These are phyloP conservation scores for Tricholauxania praeusta DNA, from an alignment of 2,888 invertebrate genomes.

Conservation along the genomic window DNA sequence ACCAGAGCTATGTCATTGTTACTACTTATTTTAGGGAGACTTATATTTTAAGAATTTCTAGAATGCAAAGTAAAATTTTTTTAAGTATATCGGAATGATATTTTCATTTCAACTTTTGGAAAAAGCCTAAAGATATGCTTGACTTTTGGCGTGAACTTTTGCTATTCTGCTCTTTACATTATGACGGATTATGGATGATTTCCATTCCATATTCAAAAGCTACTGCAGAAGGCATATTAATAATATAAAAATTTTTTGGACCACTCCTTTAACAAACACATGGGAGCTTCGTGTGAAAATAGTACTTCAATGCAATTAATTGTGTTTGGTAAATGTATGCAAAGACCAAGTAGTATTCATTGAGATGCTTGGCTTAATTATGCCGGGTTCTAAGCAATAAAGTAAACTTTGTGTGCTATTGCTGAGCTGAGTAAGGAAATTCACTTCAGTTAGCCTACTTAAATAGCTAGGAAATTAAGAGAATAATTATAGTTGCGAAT, in stretches of 20 bases:
- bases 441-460: too few relatives aligned
- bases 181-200: too few relatives aligned
- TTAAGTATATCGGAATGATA: not conserved
- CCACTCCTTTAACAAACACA: not conserved
- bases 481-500: too few relatives aligned
- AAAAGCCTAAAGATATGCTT: not conserved
- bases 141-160: not conserved
- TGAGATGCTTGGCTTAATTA: conserved; percentile 22
- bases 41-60: not conserved
- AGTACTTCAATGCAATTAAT: conserved; percentile 20
- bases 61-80: not conserved
- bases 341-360: not conserved
- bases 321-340: conserved; percentile 4
- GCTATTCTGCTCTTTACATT: too few relatives aligned
- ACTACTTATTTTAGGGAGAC: not conserved
- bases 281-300: not conserved
- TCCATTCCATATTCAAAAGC: too few relatives aligned
- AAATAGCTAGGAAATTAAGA: too few relatives aligned
- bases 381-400: not conserved
- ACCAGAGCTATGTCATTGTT: conserved; percentile 25
- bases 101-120: not conserved
- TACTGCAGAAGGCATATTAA: too few relatives aligned
- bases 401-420: too few relatives aligned
- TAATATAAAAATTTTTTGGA: too few relatives aligned
- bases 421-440: too few relatives aligned